phyloP scores from a whole-genome alignment of 2,888 invertebrate species.

The Campaea margaritaria region DNA sequence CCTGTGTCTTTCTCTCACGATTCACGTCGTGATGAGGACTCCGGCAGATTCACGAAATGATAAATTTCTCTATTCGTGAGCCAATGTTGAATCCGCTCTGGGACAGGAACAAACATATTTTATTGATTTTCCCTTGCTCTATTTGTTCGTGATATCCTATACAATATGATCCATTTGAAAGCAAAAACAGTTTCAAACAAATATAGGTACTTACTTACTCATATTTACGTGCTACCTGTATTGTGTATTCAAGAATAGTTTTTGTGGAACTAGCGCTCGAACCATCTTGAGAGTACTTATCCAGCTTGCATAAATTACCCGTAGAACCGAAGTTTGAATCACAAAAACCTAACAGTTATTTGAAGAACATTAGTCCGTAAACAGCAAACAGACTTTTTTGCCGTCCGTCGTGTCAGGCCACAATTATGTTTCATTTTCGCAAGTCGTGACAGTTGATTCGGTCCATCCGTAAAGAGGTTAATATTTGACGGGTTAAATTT shows the following conservation, averaged over 20 bases:
- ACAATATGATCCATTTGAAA: slow-evolving; percentile 5
- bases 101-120: slow-evolving; percentile 33
- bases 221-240: slow-evolving; percentile 5
- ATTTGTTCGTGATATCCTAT: slow-evolving; percentile 12
- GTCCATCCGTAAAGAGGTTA: slow-evolving; percentile 27
- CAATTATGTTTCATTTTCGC: slow-evolving; percentile 26
- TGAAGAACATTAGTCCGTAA: slow-evolving; percentile 23
- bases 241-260: neutral
- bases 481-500: slow-evolving; percentile 17
- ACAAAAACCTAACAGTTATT: slow-evolving; percentile 24
- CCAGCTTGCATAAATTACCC: slow-evolving; percentile 8
- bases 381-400: slow-evolving; percentile 25
- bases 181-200: slow-evolving; percentile 1
- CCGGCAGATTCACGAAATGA: slow-evolving; percentile 77
- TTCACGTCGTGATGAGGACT: slow-evolving; percentile 68
- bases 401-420: slow-evolving; percentile 16
- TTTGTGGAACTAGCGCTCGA: slow-evolving; percentile 13
- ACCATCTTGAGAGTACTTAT: slow-evolving; percentile 1
- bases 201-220: neutral
- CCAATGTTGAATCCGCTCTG: slow-evolving; percentile 47
- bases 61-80: slow-evolving; percentile 62
- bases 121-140: slow-evolving; percentile 33
- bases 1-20: slow-evolving; percentile 59
- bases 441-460: slow-evolving; percentile 44
- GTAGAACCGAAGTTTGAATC: slow-evolving; percentile 1